Base-by-base conservation (phyloP, 37 sponge, comb jelly and placozoan species). In the Tethya wilhelma region DNA sequence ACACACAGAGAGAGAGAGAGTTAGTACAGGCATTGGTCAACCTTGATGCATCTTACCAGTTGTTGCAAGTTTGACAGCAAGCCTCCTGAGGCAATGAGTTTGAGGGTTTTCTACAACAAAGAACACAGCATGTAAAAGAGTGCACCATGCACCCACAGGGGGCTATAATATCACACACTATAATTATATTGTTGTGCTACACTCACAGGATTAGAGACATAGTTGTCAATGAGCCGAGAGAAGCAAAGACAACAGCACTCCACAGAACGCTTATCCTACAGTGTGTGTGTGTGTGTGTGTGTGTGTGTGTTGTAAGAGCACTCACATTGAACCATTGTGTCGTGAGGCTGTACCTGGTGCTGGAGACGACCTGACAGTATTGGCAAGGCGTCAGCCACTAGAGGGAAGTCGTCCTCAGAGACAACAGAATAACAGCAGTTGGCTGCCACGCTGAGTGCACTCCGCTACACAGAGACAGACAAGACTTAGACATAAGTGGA, bases 361-460 rank as follows among this genome's bases (percentile, higher is more conserved):
- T 95, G 87, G 9, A 95, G 89, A 41, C 94, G 62, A 31, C 64
- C 71, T 14, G 91, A 44, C 25, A 96, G 86, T 36, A 93, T 76
- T n/a, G 91, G 85, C 1, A 96, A 45, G 14, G 89, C 79, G 31
- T 93, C 91, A 23, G 77, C 79, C n/a, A 96, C 83, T 32, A 84
- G 59, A 20, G 74, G 62, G 76, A 88, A 90, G 66, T 94, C 87
- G 7, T 89, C 91, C 36, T 77, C 88, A 32, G 82, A 70, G 40
- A 96, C 90, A n/a, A n/a, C n/a, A 4, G 87, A 78, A 45, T 91
- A 83, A 64, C 97, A 93, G 79, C 99, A 96, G 70, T 94, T 94
- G 26, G 99, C 96, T 45, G 94, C 90, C 45, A 94, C 81, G 75
- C 83, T 88, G 22, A 98, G 81, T 23, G 99, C 94, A 49, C 79